Percentiles rank a stretch among this genome's conserved stretches.
Conservation (phyloP, 2,113 vertebrate species). For the Columba livia region DNA sequence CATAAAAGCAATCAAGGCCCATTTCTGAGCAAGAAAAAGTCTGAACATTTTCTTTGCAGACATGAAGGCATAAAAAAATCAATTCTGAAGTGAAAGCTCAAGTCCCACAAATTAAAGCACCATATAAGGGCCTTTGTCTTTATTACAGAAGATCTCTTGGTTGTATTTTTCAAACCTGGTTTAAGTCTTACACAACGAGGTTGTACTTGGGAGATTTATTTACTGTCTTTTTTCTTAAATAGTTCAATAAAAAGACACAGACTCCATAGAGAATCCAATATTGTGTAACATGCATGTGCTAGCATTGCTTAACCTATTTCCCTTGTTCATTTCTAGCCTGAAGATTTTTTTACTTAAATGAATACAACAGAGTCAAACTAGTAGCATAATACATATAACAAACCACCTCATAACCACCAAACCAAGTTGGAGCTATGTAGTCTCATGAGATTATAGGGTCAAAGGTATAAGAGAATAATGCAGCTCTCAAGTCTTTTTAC, state of each 20-base stretch:
- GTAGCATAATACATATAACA: not conserved
- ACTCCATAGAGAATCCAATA: not conserved
- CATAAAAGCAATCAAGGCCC: not conserved
- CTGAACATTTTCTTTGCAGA: not conserved
- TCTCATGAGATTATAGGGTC: not conserved
- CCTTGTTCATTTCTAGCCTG: not conserved
- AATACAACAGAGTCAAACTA: not conserved
- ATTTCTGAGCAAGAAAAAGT: not conserved
- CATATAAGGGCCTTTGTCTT: not conserved
- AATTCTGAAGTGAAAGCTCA: not conserved
- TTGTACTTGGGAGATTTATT: not conserved
- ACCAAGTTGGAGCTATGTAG: not conserved
- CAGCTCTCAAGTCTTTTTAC: not conserved
- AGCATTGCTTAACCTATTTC: not conserved
- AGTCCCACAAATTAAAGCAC: not conserved
- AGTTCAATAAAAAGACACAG: not conserved
- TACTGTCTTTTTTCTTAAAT: not conserved
- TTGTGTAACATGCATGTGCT: fast-evolving
- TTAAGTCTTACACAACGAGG: not conserved
- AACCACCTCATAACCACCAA: not conserved
- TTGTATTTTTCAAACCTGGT: not conserved
- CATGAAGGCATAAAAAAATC: not conserved
- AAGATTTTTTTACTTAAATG: not conserved
- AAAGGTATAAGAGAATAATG: not conserved
- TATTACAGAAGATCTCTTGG: not conserved